Percentiles rank a stretch among this genome's conserved stretches.
phyloP scores from a whole-genome alignment of 2,888 invertebrate genomes.

The Petrolisthes cinctipes region DNA sequence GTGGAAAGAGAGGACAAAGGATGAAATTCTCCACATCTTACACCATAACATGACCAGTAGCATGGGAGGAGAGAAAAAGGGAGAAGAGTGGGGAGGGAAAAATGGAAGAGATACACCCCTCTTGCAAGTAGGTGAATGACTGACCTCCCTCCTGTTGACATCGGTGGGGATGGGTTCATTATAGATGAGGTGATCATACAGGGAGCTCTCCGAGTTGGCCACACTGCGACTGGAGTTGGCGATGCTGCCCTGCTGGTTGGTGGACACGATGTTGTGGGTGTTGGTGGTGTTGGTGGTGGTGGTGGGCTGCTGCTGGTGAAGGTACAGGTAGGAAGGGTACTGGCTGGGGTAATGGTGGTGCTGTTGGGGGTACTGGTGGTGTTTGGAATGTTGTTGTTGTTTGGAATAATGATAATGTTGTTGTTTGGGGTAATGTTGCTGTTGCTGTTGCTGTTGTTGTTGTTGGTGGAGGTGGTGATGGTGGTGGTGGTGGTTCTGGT shows the following conservation, averaged over 20 bases:
- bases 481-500: conserved; percentile 35
- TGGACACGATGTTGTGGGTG: conserved; percentile 37
- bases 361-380: background rate
- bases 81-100: background rate
- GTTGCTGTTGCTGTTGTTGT: background rate
- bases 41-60: too few species aligned
- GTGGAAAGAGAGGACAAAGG: too few species aligned
- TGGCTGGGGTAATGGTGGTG: background rate
- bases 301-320: background rate
- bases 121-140: background rate
- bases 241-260: conserved; percentile 37
- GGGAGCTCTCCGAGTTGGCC: conserved; percentile 54
- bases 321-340: background rate
- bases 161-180: conserved; percentile 35
- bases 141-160: conserved; percentile 24
- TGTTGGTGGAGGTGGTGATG: conserved; percentile 17
- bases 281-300: conserved; percentile 38
- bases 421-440: background rate
- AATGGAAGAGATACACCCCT: background rate
- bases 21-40: too few species aligned
- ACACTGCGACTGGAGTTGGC: conserved; percentile 30
- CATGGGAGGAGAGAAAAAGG: background rate
- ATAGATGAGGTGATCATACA: conserved; percentile 47
- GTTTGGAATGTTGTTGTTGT: background rate
- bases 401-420: background rate